These are phyloP conservation scores for Bombus polaris DNA, from an alignment of 1,140 invertebrate genomes.

Conservation along the genomic window DNA sequence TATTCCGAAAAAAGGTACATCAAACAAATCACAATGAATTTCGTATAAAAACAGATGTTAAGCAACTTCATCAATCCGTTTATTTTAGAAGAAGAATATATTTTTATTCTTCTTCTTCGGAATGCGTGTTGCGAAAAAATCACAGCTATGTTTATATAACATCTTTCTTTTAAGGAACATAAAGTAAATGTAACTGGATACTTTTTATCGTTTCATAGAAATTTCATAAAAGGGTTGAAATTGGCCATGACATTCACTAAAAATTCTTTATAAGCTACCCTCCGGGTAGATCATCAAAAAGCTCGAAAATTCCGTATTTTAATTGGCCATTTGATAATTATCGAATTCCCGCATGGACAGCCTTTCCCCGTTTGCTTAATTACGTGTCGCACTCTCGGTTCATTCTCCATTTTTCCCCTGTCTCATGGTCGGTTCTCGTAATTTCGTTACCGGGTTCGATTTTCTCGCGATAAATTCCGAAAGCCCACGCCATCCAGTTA, in stretches of 20 bases:
- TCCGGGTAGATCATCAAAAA: not conserved
- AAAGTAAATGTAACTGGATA: too few relatives aligned
- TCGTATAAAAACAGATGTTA: too few relatives aligned
- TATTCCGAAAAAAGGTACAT: too few relatives aligned
- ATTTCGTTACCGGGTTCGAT: conserved; percentile 47
- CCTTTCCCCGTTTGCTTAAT: conserved; percentile 15
- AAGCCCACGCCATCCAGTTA: conserved; percentile 32
- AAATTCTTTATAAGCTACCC: not conserved
- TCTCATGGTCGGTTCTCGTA: conserved; percentile 33
- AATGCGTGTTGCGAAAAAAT: too few relatives aligned
- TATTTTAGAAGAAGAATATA: too few relatives aligned
- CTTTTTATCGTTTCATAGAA: too few relatives aligned
- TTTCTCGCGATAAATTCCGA: conserved; percentile 47
- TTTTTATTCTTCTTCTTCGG: too few relatives aligned
- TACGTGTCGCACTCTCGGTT: conserved; percentile 2
- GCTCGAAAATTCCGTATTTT: conserved; percentile 20
- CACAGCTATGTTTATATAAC: not conserved
- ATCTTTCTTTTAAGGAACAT: not conserved
- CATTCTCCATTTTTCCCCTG: conserved; percentile 44
- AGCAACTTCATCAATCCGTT: too few relatives aligned
- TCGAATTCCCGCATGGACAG: conserved; percentile 24
- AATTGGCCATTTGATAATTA: conserved; percentile 31
- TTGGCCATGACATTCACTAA: not conserved
- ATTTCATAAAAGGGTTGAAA: not conserved
- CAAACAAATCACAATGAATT: too few relatives aligned